Evolutionary conservation across 2,113 vertebrate species (phyloP).

Genomic region (Neolamprologus kungweensis): DNA sequence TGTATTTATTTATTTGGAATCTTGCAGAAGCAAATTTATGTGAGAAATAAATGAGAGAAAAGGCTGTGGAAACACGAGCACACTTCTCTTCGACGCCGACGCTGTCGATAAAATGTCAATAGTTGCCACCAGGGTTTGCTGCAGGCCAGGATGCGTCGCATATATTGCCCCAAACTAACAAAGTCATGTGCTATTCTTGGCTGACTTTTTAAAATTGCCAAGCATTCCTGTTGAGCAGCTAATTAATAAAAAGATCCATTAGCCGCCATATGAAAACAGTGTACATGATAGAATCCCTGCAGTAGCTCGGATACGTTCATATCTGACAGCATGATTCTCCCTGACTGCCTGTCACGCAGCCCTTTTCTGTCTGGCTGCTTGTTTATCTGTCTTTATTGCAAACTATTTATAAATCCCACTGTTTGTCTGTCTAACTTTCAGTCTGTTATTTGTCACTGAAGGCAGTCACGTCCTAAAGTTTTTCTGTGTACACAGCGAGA

Average conservation of each 20-base stretch:
- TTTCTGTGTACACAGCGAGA: neutral
- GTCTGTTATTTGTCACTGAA: neutral
- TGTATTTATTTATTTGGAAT: neutral
- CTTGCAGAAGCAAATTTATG: neutral
- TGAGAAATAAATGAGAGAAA: neutral
- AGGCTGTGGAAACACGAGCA: neutral
- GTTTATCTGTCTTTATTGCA: slow-evolving; percentile 19
- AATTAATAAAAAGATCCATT: neutral
- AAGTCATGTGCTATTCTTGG: neutral
- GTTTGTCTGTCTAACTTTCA: neutral
- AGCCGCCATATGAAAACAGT: neutral
- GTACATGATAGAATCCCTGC: neutral
- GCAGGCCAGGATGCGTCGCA: neutral
- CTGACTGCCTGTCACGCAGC: neutral
- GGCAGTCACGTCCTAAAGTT: neutral
- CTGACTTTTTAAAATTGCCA: neutral
- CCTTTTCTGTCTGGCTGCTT: slow-evolving; percentile 7
- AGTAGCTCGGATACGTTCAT: neutral
- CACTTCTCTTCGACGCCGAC: fast-evolving
- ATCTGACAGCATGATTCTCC: neutral
- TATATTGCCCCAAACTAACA: neutral
- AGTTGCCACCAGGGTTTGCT: neutral
- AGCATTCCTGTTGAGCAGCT: neutral
- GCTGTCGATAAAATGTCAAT: neutral
- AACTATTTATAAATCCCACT: slow-evolving; percentile 10